Evolutionary conservation across 2,888 invertebrate species (phyloP).

Genomic region (Ecdyonurus torrentis): DNA sequence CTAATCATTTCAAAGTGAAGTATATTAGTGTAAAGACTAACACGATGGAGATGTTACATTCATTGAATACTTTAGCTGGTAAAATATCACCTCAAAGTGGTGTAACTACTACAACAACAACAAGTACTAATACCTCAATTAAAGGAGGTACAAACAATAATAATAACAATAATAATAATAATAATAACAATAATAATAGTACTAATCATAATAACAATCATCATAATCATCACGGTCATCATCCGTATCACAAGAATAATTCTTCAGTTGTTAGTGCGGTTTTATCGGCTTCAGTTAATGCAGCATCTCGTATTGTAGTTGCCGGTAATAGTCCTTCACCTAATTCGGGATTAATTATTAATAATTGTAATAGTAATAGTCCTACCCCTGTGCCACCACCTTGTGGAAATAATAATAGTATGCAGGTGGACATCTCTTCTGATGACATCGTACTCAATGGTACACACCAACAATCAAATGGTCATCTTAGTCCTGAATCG

Average conservation of each 20-base stretch:
- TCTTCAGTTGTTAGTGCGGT: background rate
- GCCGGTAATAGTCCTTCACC: background rate
- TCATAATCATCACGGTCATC: background rate
- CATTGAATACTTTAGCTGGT: slow-evolving; percentile 74
- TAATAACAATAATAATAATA: background rate
- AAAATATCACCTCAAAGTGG: slow-evolving; percentile 62
- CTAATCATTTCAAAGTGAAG: background rate
- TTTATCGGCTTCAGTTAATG: background rate
- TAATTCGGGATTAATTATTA: background rate
- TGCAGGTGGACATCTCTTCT: background rate
- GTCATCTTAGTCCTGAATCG: background rate
- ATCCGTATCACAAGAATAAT: background rate
- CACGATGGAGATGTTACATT: slow-evolving; percentile 50
- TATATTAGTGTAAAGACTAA: background rate
- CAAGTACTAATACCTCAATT: background rate
- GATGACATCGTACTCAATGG: background rate
- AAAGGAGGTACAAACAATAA: background rate
- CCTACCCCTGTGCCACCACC: background rate
- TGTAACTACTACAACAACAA: slow-evolving; percentile 13
- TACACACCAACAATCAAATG: background rate
- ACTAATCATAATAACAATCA: background rate
- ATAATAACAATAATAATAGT: slow-evolving; percentile 1
- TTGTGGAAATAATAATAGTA: too few species aligned
- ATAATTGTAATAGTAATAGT: background rate
- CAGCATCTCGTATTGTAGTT: background rate